Percentiles rank a stretch among this genome's conserved stretches.
Conservation (phyloP, 2,113 vertebrate genomes). For the Petroica traversi region DNA sequence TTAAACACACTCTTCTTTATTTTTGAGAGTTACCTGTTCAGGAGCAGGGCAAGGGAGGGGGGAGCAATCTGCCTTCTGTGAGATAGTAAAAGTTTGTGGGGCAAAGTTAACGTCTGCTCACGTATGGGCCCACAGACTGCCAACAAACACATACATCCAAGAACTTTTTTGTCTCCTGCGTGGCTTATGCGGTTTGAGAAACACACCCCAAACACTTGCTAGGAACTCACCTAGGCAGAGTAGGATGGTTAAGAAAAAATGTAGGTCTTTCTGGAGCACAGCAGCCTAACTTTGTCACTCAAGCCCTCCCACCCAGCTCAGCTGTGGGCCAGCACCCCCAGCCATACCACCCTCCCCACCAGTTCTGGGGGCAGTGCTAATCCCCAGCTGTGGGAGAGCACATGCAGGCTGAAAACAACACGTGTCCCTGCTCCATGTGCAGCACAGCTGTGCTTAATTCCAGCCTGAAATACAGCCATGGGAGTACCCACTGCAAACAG, state of each 20-base stretch:
- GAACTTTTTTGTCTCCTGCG: background rate
- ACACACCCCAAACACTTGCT: background rate
- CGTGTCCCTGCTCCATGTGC: background rate
- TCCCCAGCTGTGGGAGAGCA: background rate
- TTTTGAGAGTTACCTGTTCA: background rate
- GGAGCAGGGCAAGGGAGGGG: background rate
- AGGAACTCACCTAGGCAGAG: background rate
- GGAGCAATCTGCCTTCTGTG: background rate
- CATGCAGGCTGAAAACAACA: background rate
- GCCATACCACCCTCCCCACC: background rate
- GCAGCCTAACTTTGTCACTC: background rate
- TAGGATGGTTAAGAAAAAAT: background rate
- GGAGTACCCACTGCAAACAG: background rate
- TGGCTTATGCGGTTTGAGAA: background rate
- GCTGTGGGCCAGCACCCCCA: background rate
- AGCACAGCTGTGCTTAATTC: background rate
- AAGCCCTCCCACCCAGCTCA: rapidly evolving
- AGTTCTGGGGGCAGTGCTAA: rapidly evolving
- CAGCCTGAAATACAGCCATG: background rate
- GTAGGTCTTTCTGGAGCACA: rapidly evolving
- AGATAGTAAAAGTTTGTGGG: background rate
- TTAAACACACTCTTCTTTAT: background rate
- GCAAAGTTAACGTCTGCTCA: background rate
- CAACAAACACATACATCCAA: background rate
- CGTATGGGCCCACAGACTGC: background rate